Evolutionary conservation across 53 echinoderm and acorn worm genomes (phyloP), one percentile per base, ranked within the genome.

Genomic region (Luidia sarsii): DNA sequence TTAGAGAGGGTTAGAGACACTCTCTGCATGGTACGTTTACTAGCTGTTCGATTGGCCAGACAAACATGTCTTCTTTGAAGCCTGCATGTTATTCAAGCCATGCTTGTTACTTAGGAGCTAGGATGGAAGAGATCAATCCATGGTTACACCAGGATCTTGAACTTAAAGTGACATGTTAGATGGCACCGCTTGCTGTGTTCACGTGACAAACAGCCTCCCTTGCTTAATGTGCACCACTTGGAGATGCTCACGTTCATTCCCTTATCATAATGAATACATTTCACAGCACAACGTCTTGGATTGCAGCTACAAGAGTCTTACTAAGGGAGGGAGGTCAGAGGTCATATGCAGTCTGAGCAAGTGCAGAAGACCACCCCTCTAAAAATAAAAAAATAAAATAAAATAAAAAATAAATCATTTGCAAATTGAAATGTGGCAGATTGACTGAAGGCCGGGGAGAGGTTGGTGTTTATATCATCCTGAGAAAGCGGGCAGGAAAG

Each of bases 71-170:
- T 21, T 3, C 45, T 24, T 3, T 3, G 25, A 13, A 7, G 15
- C n/a, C 0, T 8, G 67, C 65, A 38, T 67, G 67, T 67, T 67
- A 0, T 6, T 45, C 43, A 45, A 67, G 20, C 27, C 43, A 41
- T 45, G 23, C 74, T 24, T 28, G 59, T n/a, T 2, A 39, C 57
- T 9, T 51, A 55, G 22, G 24, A 21, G 57, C n/a, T 38, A 35
- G 21, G 27, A 28, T 9, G 48, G 23, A 14, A 57, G 57, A 60
- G 77, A 77, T 77, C 77, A 61, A 2, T 7, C 13, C 21, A 5
- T 61, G 77, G 77, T 32, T 61, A 60, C 31, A 7, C 33, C 21
- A 60, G 77, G 77, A 59, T 77, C 60, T 77, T 77, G 77, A 77
- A 77, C 77, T 61, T 77, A 61, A 46, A 77, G 60, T 77, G 77